Evolutionary conservation across 2,888 invertebrate species (phyloP), one percentile per base, ranked within the genome.

Genomic region (Pantelozetes paolii): DNA sequence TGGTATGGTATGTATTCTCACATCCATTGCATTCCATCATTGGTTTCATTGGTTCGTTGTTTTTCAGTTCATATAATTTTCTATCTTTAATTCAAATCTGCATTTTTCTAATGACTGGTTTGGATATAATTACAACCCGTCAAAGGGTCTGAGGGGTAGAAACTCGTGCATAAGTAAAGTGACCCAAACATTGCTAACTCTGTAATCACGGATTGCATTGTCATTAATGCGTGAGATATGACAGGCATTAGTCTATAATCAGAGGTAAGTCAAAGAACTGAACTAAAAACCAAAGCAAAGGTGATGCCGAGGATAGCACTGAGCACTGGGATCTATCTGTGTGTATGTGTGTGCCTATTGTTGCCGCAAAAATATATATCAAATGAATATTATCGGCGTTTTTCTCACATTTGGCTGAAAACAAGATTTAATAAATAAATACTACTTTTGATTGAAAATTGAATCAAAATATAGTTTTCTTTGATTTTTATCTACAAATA

Each of bases 151-250:
- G 36, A 36, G 36, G 36, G 36, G 36, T 36, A 36, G 36, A 64
- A 64, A 64, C 64, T 64, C 64, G 64, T 64, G 64, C 64, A 64
- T 36, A 64, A 64, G 36, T 64, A 32, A 64, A 64, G 64, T 64
- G 64, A 64, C 64, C 64, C 32, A 32, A 36, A 64, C 36, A 36
- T 36, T 36, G 36, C 36, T 36, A 9, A 36, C 64, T 64, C 64
- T 64, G 64, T 64, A 64, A 64, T 64, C 64, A 64, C 8, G 64
- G 20, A 64, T 64, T 36, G 64, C 64, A n/a, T 64, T 64, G 64
- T 64, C 64, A 64, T 64, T 64, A 64, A 64, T 64, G 64, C 64
- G 64, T 64, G 64, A 64, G 64, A 64, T 64, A 64, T 64, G 64
- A 64, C 64, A 64, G 64, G 64, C 64, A 64, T 64, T 64, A 64